Base-by-base conservation (phyloP, 2,113 vertebrate genomes). In the Sturnus vulgaris region DNA sequence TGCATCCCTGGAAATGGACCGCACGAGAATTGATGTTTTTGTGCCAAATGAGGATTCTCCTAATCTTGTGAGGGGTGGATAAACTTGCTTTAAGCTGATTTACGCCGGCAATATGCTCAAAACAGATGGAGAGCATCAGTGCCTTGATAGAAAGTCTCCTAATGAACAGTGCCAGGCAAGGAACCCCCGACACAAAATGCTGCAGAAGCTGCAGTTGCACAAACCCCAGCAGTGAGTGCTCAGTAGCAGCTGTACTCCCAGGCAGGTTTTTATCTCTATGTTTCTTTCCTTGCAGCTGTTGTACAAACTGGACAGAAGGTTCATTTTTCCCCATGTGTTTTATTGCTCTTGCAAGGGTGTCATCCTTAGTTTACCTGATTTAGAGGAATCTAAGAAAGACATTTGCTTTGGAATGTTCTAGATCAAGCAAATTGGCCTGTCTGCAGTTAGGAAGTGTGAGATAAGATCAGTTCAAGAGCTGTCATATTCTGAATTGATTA, bases 91-190 rank as follows among this genome's bases (percentile, higher is more conserved):
- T 75, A 71, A 83, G 72, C 91, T 90, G 92, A 92, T 95, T 95
- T 93, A 86, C 4, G 1, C 42, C 33, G 11, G 56, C 94, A 97
- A 28, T 94, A 65, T 92, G 92, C 56, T 93, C 77, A 9, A 84
- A 94, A 60, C 95, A 97, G 94, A 93, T 95, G 96, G 94, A 92
- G 60, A 63, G 28, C 91, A 44, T 91, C 91, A 84, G 69, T 60
- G 86, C 77, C 47, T 77, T 64, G 39, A 71, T 49, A 25, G 12
- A 19, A 83, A 90, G 33, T 37, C 89, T 93, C 83, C 76, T 89
- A 79, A 95, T 47, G 60, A 91, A 21, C 37, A 17, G 17, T 86
- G 69, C 83, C 77, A 89, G 68, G 77, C 31, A 33, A 78, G 93
- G 82, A 84, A 64, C 17, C 15, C 63, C 46, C 19, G 37, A 56